Conservation (phyloP, 2,113 vertebrate species). For the Columbina picui region DNA sequence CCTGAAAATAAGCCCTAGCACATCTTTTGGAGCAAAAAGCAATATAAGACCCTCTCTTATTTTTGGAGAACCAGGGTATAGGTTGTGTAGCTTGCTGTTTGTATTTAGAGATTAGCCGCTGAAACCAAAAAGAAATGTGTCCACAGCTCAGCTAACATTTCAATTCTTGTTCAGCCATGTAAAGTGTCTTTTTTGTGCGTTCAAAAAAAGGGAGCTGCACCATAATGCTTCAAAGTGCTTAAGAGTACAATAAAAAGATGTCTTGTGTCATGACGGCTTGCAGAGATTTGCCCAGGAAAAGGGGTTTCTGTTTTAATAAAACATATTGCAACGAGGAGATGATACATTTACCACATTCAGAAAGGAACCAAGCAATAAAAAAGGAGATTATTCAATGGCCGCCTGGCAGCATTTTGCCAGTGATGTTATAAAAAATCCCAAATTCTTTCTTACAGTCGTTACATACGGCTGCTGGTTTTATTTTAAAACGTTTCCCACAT, state of each 20-base stretch:
- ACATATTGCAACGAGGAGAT: neutral
- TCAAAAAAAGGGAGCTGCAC: neutral
- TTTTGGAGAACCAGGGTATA: no score
- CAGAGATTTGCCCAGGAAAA: neutral
- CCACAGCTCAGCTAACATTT: neutral
- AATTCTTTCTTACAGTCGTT: neutral
- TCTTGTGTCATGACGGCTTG: neutral
- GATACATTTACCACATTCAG: neutral
- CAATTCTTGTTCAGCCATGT: neutral
- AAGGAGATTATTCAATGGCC: neutral
- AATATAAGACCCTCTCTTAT: no score
- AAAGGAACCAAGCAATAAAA: neutral
- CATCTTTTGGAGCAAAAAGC: no score
- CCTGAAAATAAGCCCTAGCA: no score
- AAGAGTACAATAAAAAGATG: neutral
- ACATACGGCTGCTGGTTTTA: neutral
- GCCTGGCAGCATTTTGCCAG: neutral
- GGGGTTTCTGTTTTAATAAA: neutral
- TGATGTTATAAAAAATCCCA: neutral
- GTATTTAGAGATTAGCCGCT: fast-evolving
- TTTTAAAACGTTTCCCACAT: neutral
- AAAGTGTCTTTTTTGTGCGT: neutral
- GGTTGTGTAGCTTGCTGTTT: neutral
- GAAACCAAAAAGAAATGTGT: neutral
- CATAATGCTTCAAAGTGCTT: fast-evolving